Conservation (phyloP, 2,113 vertebrate species). For the Hassar affinis region DNA sequence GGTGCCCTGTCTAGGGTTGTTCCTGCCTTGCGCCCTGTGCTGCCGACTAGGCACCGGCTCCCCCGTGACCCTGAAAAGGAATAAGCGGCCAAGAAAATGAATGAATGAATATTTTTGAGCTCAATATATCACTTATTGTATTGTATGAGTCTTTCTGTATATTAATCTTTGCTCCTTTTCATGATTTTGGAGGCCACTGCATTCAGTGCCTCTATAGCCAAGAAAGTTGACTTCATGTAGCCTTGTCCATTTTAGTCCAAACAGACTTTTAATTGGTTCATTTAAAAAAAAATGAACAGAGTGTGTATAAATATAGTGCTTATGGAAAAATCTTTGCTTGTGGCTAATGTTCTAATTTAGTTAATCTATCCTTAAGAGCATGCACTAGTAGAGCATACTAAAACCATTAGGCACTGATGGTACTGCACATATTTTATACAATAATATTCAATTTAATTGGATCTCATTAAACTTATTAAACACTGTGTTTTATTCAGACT, state of each 20-base stretch:
- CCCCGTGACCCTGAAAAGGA: too few relatives aligned
- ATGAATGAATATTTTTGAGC: background rate
- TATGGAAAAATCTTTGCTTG: slow-evolving; percentile 11
- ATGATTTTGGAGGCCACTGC: background rate
- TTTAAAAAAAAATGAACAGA: background rate
- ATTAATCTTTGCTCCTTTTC: background rate
- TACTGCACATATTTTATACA: slow-evolving; percentile 15
- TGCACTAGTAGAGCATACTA: background rate
- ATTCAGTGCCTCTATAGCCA: background rate
- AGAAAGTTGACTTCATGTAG: background rate
- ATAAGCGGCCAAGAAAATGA: too few relatives aligned
- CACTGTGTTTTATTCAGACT: slow-evolving; percentile 4
- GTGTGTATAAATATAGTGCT: slow-evolving; percentile 12
- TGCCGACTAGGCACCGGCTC: too few relatives aligned
- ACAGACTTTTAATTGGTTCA: slow-evolving; percentile 6
- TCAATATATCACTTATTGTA: too few relatives aligned
- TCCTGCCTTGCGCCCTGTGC: too few relatives aligned
- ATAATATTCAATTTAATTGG: slow-evolving; percentile 14
- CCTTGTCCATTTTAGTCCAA: background rate
- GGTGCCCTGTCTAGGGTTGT: too few relatives aligned
- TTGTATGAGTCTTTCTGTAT: background rate
- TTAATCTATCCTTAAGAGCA: slow-evolving; percentile 17
- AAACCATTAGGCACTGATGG: slow-evolving; percentile 9
- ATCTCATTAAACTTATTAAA: slow-evolving; percentile 13
- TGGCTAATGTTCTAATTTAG: slow-evolving; percentile 25